Evolutionary conservation across 2,888 invertebrate genomes (phyloP).

Genomic region (Erebia aethiops): DNA sequence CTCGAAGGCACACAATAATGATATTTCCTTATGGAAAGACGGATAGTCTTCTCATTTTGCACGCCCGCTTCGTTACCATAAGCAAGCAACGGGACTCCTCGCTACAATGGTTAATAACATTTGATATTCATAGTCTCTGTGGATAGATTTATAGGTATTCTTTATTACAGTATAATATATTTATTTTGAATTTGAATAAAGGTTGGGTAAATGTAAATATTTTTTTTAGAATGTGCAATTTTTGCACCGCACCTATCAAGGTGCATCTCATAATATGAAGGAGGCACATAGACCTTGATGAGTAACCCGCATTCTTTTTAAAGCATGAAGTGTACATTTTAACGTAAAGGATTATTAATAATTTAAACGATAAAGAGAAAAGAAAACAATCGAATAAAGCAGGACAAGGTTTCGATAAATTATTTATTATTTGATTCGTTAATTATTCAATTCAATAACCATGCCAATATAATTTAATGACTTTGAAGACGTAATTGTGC

Average conservation of each 20-base stretch:
- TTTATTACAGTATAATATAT: background rate
- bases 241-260: too few species aligned
- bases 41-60: constrained; percentile 23
- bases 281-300: too few species aligned
- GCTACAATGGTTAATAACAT: constrained; percentile 28
- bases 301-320: background rate
- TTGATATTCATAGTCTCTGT: constrained; percentile 26
- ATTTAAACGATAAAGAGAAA: background rate
- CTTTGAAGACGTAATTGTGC: background rate
- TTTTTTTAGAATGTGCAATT: background rate
- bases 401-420: background rate
- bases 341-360: background rate
- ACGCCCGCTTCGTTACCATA: constrained; percentile 29
- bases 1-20: constrained; percentile 1
- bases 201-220: background rate
- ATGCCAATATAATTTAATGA: background rate
- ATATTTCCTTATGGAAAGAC: constrained; percentile 19
- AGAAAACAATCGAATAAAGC: background rate
- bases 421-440: background rate
- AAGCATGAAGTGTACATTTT: background rate
- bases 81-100: constrained; percentile 22
- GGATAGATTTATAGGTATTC: constrained; percentile 9
- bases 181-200: constrained; percentile 5
- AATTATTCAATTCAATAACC: background rate
- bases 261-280: too few species aligned